Base-by-base conservation (phyloP, 2,113 vertebrate species). In the Micromys minutus region DNA sequence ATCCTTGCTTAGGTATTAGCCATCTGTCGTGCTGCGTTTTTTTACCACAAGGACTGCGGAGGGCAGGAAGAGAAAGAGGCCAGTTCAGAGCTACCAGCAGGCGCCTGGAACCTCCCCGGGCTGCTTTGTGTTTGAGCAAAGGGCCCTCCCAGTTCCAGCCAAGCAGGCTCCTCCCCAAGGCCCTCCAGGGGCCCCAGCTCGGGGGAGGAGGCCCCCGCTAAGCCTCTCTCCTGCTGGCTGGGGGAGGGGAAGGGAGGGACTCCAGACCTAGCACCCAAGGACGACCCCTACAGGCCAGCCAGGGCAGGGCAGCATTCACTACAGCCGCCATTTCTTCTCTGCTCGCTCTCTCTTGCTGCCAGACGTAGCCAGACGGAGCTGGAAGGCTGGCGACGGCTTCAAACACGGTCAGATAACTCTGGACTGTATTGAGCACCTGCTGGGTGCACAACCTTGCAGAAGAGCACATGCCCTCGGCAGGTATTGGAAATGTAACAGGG, bases 11-110 rank as follows among this genome's bases (percentile, higher is more conserved):
- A 98, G 97, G 79, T 94, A 94, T 94, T 89, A 94, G 81, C 98
- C 98, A 97, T 98, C 98, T 97, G 98, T 98, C 94, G 4, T 67
- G 95, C 71, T 83, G 96, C 95, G 55, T 80, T 97, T 80, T 97
- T 94, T 59, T 57, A 93, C 81, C 95, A 65, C 96, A 83, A 91
- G 84, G 96, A 87, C 91, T 75, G 89, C 86, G 0, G 74, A 91
- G 67, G 29, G 72, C 83, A 79, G 87, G 22, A 85, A 89, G 72
- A 96, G 90, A 12, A 80, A 59, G 92, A 84, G 93, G 93, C 87
- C 31, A 86, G 42, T 94, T 67, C 95, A 55, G 96, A 97, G 96
- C 96, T 39, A 52, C 52, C 50, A 75, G 71, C 26, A 95, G 97
- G 21, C 74, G 94, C 67, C 95, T 34, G 47, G 87, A 87, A n/a